These are phyloP conservation scores for Thereva unica DNA, from an alignment of 2,888 invertebrate species.

Conservation along the genomic window DNA sequence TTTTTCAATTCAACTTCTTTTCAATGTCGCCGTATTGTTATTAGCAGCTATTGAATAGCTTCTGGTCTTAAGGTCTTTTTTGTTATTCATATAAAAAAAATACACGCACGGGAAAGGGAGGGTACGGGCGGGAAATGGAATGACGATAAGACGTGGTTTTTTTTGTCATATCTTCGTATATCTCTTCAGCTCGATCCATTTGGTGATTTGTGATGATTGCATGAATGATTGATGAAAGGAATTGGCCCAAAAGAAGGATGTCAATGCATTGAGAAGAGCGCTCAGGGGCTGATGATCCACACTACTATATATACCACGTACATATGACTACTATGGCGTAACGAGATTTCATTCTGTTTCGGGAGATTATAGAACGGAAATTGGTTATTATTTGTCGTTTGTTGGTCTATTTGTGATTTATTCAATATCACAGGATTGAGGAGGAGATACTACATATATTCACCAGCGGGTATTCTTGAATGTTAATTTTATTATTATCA, in stretches of 20 bases:
- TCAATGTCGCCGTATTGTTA: conserved; percentile 13
- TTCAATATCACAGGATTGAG: too few species aligned
- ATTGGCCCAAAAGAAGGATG: conserved; percentile 1
- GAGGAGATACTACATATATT: too few species aligned
- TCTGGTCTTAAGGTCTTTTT: conserved; percentile 35
- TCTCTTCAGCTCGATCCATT: conserved; percentile 13
- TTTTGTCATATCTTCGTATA: neutral
- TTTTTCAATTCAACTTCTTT: conserved; percentile 8
- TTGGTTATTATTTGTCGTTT: too few species aligned
- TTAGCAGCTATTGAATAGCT: conserved; percentile 38
- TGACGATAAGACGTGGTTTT: conserved; percentile 21
- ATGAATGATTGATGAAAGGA: conserved; percentile 40
- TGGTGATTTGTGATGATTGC: conserved; percentile 40
- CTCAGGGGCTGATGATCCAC: too few species aligned
- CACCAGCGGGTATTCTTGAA: too few species aligned
- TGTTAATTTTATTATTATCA: too few species aligned
- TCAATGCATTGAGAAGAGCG: neutral
- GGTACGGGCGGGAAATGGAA: neutral
- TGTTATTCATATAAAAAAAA: conserved; percentile 7
- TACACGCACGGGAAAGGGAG: neutral
- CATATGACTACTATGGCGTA: too few species aligned
- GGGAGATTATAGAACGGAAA: too few species aligned
- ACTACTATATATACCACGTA: too few species aligned
- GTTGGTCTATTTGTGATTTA: too few species aligned
- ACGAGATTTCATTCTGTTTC: too few species aligned